Percentiles rank a stretch among this genome's conserved stretches.
Evolutionary conservation across 2,888 invertebrate species (phyloP).

Genomic region (Pecten maximus): DNA sequence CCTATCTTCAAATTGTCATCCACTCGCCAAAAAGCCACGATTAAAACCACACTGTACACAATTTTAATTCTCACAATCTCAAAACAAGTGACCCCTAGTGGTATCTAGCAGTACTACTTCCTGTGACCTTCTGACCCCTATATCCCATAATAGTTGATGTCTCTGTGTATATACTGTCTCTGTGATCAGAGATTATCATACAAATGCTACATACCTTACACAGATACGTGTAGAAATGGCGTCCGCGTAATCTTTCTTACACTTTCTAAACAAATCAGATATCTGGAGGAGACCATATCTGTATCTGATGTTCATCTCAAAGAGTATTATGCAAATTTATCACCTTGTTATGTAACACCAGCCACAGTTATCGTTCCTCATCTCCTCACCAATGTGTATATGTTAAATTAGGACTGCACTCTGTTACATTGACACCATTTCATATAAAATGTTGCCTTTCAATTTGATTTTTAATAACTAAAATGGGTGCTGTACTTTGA

Average conservation of each 20-base stretch:
- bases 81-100: slow-evolving; percentile 13
- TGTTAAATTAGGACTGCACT: background rate
- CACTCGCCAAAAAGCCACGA: background rate
- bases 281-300: background rate
- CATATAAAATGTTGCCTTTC: too few species aligned
- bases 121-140: background rate
- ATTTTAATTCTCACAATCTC: slow-evolving; percentile 18
- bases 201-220: background rate
- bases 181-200: background rate
- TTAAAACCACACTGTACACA: slow-evolving; percentile 8
- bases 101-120: background rate
- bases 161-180: background rate
- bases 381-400: background rate
- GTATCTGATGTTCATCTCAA: background rate
- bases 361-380: background rate
- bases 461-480: too few species aligned
- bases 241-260: background rate
- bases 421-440: background rate
- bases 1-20: slow-evolving; percentile 25
- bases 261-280: background rate
- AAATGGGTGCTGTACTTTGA: too few species aligned
- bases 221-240: background rate
- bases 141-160: slow-evolving; percentile 8
- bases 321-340: background rate
- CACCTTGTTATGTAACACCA: background rate